These are phyloP conservation scores for Boleophthalmus pectinirostris DNA, from an alignment of 2,113 vertebrate genomes.

Conservation along the genomic window DNA sequence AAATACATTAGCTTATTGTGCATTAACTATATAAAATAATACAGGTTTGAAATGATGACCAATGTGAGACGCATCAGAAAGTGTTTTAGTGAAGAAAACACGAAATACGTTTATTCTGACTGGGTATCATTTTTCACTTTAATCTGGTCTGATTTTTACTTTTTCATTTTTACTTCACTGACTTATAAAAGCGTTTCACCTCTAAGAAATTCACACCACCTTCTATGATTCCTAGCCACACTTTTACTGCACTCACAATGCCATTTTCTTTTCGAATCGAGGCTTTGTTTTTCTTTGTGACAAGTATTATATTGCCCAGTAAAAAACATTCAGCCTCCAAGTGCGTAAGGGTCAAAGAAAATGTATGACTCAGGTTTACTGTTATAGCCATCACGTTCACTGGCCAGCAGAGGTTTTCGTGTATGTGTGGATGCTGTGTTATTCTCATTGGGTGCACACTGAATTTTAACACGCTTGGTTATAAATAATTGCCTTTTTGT, in stretches of 20 bases:
- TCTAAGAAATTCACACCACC: neutral
- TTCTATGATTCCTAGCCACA: neutral
- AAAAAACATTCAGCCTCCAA: neutral
- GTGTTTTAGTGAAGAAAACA: neutral
- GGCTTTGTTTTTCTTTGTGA: neutral
- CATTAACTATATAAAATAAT: neutral
- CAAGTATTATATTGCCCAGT: neutral
- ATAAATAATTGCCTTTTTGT: slow-evolving; percentile 75
- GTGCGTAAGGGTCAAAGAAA: slow-evolving; percentile 8
- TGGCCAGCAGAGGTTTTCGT: slow-evolving; percentile 3
- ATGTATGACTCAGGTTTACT: slow-evolving; percentile 5
- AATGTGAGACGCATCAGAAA: neutral
- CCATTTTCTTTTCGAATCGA: neutral
- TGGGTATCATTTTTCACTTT: neutral
- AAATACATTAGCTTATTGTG: neutral
- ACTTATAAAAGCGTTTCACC: neutral
- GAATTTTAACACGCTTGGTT: slow-evolving; percentile 50
- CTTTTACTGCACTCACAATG: neutral
- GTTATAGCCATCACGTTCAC: neutral
- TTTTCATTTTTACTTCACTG: neutral
- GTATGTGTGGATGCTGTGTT: slow-evolving; percentile 29
- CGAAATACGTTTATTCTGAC: neutral
- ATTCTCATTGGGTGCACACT: slow-evolving; percentile 20
- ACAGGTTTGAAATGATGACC: neutral
- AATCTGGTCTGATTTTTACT: neutral